Evolutionary conservation across 2,113 vertebrate genomes (phyloP).

Genomic region (Sclerurus mexicanus): DNA sequence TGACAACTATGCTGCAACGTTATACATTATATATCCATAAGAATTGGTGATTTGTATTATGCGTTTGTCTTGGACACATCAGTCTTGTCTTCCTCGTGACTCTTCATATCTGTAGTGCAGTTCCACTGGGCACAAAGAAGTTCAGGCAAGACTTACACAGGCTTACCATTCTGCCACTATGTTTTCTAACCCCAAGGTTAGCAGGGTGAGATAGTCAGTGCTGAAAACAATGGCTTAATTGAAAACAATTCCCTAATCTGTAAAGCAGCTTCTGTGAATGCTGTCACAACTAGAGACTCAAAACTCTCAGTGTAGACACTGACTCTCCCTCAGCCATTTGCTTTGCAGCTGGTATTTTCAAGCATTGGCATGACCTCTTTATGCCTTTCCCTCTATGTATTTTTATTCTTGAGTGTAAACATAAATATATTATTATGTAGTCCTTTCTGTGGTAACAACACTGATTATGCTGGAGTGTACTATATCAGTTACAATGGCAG

Average conservation of each 20-base stretch:
- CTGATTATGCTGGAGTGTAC: not conserved
- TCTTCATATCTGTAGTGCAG: not conserved
- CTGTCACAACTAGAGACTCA: not conserved
- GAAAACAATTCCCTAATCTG: conserved; percentile 33
- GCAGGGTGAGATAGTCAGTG: not conserved
- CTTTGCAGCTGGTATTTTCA: not conserved
- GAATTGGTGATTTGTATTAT: not conserved
- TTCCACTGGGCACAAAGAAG: not conserved
- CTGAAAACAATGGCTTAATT: conserved; percentile 27
- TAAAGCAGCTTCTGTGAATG: conserved; percentile 39
- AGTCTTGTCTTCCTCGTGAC: not conserved
- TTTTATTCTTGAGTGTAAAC: not conserved
- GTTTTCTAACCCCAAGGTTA: not conserved
- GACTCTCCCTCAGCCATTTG: not conserved
- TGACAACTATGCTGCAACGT: not conserved
- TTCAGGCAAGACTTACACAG: not conserved
- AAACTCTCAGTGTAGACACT: not conserved
- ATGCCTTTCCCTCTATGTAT: not conserved
- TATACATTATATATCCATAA: not conserved
- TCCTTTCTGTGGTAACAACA: not conserved
- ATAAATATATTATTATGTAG: not conserved
- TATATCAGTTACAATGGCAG: not conserved
- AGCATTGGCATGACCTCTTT: not conserved
- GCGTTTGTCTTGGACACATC: not conserved
- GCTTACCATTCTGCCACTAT: not conserved